These are phyloP conservation scores for Esox masquinongy DNA, from an alignment of 2,797 vertebrate genomes.

Conservation along the genomic window DNA sequence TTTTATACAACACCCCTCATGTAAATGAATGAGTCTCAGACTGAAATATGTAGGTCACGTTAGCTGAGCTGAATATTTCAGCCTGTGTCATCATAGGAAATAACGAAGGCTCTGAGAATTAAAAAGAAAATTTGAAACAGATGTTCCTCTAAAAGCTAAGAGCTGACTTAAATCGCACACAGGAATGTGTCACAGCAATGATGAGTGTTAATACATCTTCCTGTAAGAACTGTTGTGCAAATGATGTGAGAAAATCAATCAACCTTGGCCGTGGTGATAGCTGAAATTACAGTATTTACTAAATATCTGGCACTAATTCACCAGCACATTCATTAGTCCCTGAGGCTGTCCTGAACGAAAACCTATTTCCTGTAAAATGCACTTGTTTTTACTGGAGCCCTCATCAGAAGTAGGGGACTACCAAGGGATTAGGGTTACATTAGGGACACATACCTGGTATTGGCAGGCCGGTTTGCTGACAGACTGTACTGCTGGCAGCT, in stretches of 20 bases:
- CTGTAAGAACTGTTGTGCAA: background rate
- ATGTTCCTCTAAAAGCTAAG: background rate
- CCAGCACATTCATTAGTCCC: background rate
- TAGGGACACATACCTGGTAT: background rate
- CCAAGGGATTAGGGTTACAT: background rate
- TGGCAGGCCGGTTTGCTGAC: background rate
- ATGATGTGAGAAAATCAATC: background rate
- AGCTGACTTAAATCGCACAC: background rate
- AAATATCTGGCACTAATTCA: background rate
- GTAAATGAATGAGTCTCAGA: too few species aligned
- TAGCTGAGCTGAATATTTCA: too few species aligned
- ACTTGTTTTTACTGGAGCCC: background rate
- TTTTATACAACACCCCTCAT: too few species aligned
- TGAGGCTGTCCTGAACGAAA: background rate
- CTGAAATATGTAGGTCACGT: too few species aligned
- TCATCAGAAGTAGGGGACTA: background rate
- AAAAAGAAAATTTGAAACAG: constrained; percentile 3
- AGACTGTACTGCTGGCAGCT: background rate
- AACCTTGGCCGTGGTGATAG: background rate
- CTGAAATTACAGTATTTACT: background rate
- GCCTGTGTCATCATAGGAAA: too few species aligned
- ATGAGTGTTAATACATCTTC: background rate
- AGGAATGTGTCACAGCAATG: background rate
- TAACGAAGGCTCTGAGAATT: background rate
- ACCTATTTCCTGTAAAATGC: background rate